A percentile compares a stretch with the other conserved stretches of the same genome.
phyloP scores from a whole-genome alignment of 1,140 invertebrate species.

The Apolygus lucorum region DNA sequence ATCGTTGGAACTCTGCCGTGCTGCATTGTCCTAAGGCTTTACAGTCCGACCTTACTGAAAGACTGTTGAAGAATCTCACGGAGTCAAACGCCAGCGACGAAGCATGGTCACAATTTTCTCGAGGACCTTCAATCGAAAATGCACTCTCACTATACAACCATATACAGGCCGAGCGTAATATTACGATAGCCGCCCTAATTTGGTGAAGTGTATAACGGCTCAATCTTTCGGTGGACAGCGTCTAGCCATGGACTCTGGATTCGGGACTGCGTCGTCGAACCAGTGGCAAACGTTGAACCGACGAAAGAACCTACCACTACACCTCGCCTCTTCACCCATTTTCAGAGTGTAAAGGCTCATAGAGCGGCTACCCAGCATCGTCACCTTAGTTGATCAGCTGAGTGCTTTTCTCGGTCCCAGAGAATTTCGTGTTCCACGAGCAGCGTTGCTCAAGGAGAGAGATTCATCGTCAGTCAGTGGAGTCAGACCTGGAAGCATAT shows the following conservation, averaged over 20 bases:
- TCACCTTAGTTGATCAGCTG: background rate
- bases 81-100: no score
- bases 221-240: background rate
- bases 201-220: background rate
- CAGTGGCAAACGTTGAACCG: background rate
- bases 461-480: background rate
- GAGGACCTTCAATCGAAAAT: background rate
- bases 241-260: background rate
- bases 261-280: background rate
- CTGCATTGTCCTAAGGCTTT: no score
- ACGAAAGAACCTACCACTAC: background rate
- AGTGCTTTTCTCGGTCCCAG: no score
- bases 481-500: background rate
- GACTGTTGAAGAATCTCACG: no score
- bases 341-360: no score
- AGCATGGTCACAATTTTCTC: no score
- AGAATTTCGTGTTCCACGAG: no score
- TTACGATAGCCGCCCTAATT: background rate
- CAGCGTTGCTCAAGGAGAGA: no score
- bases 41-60: no score
- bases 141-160: background rate
- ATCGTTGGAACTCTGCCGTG: no score
- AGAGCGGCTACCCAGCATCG: no score
- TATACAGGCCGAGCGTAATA: background rate
- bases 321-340: background rate